These are phyloP conservation scores for Anodontia alba DNA, from an alignment of 2,888 invertebrate species.

Conservation along the genomic window DNA sequence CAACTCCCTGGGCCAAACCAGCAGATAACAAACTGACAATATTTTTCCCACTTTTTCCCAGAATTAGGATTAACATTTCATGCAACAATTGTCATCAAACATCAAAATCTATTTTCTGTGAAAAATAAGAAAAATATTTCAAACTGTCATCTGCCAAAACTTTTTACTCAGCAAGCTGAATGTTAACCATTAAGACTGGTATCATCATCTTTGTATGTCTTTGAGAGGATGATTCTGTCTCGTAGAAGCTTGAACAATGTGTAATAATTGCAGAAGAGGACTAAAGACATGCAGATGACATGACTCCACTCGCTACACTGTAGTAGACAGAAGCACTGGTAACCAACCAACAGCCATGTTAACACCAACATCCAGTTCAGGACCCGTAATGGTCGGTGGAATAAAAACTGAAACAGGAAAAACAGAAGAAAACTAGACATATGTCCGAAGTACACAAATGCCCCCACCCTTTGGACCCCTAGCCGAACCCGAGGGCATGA, in stretches of 20 bases:
- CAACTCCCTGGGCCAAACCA: too few species aligned
- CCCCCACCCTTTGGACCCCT: too few species aligned
- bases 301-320: constrained; percentile 96
- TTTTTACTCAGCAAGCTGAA: not conserved
- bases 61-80: too few species aligned
- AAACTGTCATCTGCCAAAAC: too few species aligned
- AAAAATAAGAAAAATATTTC: too few species aligned
- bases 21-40: too few species aligned
- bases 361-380: constrained; percentile 91
- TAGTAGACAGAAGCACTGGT: constrained; percentile 92
- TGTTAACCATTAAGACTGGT: not conserved
- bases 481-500: too few species aligned
- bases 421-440: too few species aligned
- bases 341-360: constrained; percentile 87
- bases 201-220: constrained; percentile 81
- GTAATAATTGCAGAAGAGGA: constrained; percentile 96
- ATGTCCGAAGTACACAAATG: too few species aligned
- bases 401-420: constrained; percentile 89
- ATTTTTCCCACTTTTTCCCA: too few species aligned
- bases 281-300: constrained; percentile 92
- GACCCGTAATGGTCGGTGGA: constrained; percentile 93
- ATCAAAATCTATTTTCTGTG: too few species aligned
- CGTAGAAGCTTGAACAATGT: constrained; percentile 95
- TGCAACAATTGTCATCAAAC: too few species aligned
- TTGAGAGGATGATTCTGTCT: constrained; percentile 91